Base-by-base conservation (phyloP, 1,140 invertebrate species). In the Arion vulgaris region DNA sequence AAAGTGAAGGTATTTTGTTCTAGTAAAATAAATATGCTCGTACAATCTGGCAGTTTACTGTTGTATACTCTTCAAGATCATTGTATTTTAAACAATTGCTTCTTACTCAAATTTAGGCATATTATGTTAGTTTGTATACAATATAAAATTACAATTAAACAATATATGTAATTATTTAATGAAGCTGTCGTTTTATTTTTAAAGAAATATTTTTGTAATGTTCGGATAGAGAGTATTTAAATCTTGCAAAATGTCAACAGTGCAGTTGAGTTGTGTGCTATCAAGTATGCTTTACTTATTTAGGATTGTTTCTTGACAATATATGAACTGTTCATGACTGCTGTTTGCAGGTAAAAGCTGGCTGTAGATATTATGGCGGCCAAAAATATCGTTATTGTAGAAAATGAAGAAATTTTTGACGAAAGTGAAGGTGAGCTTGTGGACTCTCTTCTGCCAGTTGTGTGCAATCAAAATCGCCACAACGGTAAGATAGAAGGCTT, bases 401-500 rank as follows among this genome's bases (percentile, higher is more conserved):
- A 41, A 36, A 11, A 51, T 45, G 77, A 68, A 11, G 80, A 76
- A 68, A 41, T 85, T 23, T 85, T 82, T 80, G 89, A 90, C 49
- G 89, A 91, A 34, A 84, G 83, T 53, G 89, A 91, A 80, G 83
- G 81, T 38, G 89, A 90, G 68, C 49, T 86, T 26, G 66, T 66
- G 17, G 91, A 91, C 73, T 88, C 88, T 84, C 85, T 87, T 32
- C 82, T 91, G 28, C 84, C 89, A 32, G 83, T 91, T 77, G 92
- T 91, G 15, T 93, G 93, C 83, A 90, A 86, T 80, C 87, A 95
- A 88, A 94, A 95, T 76, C 93, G 96, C 83, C 96, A 98, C 89
- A 93, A 92, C 51, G 95, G 96, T 88, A 93, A 94, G 57, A 96
- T 97, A 82, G 95, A 96, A 90, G 95, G 95, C 32, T 78, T 94